Percentiles rank a stretch among this genome's conserved stretches.
phyloP scores from a whole-genome alignment of 2,113 vertebrate genomes.

The Bubo bubo region DNA sequence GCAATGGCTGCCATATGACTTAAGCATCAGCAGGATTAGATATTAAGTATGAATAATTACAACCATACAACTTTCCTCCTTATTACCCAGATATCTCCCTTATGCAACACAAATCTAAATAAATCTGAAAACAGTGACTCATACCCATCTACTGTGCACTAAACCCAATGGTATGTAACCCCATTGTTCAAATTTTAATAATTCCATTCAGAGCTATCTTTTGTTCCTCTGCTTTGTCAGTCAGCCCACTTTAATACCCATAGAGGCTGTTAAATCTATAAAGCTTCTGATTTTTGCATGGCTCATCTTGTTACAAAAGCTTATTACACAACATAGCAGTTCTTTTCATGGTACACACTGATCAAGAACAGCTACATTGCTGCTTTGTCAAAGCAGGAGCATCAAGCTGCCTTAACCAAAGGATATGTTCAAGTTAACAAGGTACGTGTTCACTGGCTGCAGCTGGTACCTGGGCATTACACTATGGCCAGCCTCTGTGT shows the following conservation, averaged over 20 bases:
- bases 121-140: slow-evolving; percentile 51
- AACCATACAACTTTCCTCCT: neutral
- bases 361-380: neutral
- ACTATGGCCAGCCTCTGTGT: neutral
- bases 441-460: neutral
- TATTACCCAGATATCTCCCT: slow-evolving; percentile 12
- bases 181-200: slow-evolving; percentile 36
- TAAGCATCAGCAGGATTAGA: neutral
- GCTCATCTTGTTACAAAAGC: slow-evolving; percentile 43
- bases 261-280: slow-evolving; percentile 30
- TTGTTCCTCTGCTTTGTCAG: slow-evolving; percentile 53
- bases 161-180: slow-evolving; percentile 6
- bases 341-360: neutral
- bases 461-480: neutral
- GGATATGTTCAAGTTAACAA: neutral
- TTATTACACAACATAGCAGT: slow-evolving; percentile 25
- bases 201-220: slow-evolving; percentile 32
- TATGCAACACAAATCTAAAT: slow-evolving; percentile 49
- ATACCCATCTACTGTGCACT: neutral
- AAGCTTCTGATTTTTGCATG: slow-evolving; percentile 31
- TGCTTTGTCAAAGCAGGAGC: neutral
- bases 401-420: neutral
- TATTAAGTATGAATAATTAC: neutral
- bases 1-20: neutral
- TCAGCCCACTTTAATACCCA: slow-evolving; percentile 20